Evolutionary conservation across 1,140 invertebrate species (phyloP), one percentile per base, ranked within the genome.

Genomic region (Diabrotica undecimpunctata): DNA sequence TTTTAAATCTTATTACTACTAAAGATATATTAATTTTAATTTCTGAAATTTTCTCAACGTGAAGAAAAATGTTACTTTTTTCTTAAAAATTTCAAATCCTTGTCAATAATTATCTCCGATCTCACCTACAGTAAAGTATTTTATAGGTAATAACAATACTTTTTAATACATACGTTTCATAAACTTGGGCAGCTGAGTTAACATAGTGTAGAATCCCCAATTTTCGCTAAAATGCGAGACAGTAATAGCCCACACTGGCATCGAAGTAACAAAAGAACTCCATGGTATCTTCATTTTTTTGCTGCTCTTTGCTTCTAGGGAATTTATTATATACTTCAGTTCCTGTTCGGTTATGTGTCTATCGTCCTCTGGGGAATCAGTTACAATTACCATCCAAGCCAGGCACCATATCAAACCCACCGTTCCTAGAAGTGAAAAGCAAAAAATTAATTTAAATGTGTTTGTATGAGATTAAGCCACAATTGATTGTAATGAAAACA

Each of bases 181-280:
- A 79, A 95, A 98, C 46, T 90, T 94, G 5, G 95, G 95, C 38
- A 97, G 80, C 71, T 94, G 90, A 0, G 94, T 96, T 0, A 96
- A 83, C 75, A 96, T 84, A 0, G 93, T 96, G 75, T 97, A 97
- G 79, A 96, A 96, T 11, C 94, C 95, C 95, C 95, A 97, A 80
- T 97, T 97, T 79, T 97, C 94, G 63, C 92, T 90, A 80, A 96
- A 96, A 78, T 97, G 94, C 5, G 94, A 93, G 13, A 88, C 84
- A 13, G 93, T 87, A 57, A 96, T 94, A 0, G 95, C 94, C 91
- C 94, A 96, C 3, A 97, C 92, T 0, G 95, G 88, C 52, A 84
- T 81, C 0, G 94, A 96, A 0, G 84, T 89, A 12, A 96, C 78
- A 71, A 97, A 93, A 6, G 84, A 79, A 54, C 83, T 84, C 94